A percentile compares a stretch with the other conserved stretches of the same genome.
These are phyloP conservation scores for Catajapyx aquilonaris DNA, from an alignment of 1,140 invertebrate species.

Conservation along the genomic window DNA sequence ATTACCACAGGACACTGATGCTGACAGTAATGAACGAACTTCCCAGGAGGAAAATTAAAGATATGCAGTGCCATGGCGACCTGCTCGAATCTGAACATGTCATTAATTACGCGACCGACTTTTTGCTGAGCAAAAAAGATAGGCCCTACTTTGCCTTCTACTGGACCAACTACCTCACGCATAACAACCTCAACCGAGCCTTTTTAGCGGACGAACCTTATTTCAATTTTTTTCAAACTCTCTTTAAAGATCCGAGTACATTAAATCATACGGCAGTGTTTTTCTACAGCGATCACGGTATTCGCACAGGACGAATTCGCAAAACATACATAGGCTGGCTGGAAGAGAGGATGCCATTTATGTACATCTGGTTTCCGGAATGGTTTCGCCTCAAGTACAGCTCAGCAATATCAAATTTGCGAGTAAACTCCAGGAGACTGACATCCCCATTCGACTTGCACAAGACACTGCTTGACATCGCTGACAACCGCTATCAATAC, in stretches of 20 bases:
- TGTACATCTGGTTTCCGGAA: conserved; percentile 7
- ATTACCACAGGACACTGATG: conserved; percentile 10
- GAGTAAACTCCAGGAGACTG: conserved; percentile 7
- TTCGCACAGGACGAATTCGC: conserved; percentile 21
- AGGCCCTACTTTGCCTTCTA: background rate
- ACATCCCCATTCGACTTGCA: conserved; percentile 10
- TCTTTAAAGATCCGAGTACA: conserved; percentile 2
- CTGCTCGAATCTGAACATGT: background rate
- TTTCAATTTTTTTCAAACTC: background rate
- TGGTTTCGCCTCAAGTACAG: conserved; percentile 7
- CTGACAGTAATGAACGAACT: background rate
- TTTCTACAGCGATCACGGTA: conserved; percentile 11
- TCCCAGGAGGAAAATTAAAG: background rate
- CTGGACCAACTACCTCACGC: background rate
- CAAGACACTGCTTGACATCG: conserved; percentile 9
- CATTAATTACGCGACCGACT: background rate
- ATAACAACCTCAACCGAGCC: background rate
- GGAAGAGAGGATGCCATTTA: conserved; percentile 11
- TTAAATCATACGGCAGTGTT: conserved; percentile 8
- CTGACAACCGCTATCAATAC: conserved; percentile 1
- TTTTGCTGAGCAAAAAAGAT: background rate
- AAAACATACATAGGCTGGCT: conserved; percentile 10
- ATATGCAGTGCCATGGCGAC: background rate
- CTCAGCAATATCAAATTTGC: conserved; percentile 6
- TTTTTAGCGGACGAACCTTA: background rate